A percentile compares a stretch with the other conserved stretches of the same genome.
Conservation (phyloP, 2,888 invertebrate genomes). For the Eupsilia transversa region DNA sequence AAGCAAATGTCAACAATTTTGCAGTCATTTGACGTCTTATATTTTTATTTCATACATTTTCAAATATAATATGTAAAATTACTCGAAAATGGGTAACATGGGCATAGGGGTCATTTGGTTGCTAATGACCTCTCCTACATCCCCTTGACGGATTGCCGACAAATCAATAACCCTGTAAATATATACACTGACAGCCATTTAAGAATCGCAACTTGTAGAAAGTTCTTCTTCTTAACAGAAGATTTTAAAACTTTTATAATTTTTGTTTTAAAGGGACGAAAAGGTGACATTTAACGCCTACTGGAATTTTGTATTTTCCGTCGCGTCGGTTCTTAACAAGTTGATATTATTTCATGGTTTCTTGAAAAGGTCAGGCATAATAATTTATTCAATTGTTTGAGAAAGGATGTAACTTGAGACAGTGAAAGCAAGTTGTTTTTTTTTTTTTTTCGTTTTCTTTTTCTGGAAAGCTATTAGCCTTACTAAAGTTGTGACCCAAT, state of each 20-base stretch:
- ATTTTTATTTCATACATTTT: too few species aligned
- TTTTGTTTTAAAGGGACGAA: neutral
- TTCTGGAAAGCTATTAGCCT: neutral
- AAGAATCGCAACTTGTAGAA: neutral
- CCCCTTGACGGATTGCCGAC: too few species aligned
- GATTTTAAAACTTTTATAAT: neutral
- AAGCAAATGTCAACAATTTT: too few species aligned
- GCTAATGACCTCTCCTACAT: too few species aligned
- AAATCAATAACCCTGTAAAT: too few species aligned
- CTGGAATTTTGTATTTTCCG: neutral
- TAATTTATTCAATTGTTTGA: neutral
- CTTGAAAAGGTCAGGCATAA: neutral
- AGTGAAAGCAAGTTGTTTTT: neutral
- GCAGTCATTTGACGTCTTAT: too few species aligned
- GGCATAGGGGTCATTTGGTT: too few species aligned
- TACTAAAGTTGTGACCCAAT: neutral
- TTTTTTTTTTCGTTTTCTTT: neutral
- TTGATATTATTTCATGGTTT: constrained; percentile 14
- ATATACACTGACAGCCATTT: too few species aligned
- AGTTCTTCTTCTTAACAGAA: neutral
- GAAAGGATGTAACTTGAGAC: constrained; percentile 11
- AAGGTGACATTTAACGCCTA: neutral
- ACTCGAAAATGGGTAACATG: too few species aligned
- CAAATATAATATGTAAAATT: too few species aligned
- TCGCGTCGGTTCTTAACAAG: neutral